Base-by-base conservation (phyloP, 2,888 invertebrate species). In the Piscicola geometra region DNA sequence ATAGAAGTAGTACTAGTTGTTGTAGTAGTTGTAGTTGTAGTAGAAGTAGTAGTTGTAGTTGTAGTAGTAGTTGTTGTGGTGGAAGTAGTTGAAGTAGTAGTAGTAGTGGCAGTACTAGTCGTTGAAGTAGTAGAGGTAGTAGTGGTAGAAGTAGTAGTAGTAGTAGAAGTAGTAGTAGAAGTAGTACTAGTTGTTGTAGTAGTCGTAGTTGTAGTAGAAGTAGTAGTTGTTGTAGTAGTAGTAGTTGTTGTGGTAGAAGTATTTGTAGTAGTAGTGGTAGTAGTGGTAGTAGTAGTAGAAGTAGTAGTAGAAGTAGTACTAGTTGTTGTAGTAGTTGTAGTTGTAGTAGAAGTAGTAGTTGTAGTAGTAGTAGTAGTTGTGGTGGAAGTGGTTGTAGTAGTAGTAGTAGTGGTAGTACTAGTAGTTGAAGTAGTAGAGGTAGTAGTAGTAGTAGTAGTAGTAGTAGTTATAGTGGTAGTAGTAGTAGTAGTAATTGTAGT, bases 1-100 rank as follows among this genome's bases (percentile, higher is more conserved):
- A 36, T 76, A 76, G 76, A 68, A 76, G 76, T 67, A 76, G 75
- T 67, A 76, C 9, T 41, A 41, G 67, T 67, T 28, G 35, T 64
- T 15, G 64, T 64, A 64, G 64, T 64, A 64, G 64, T 64, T 15
- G 64, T 64, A 64, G 64, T 64, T 15, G 64, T 35, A 67, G 67
- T 35, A 67, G 67, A 28, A 67, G 35, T 67, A 67, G 67, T 67
- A 67, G 67, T 67, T 28, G 41, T 41, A 41, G 41, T 41, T 9
- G 41, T 41, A 41, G 41, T 41, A 41, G 41, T 41, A 9, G 15
- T 41, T 9, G 41, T 41, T 9, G 41, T 41, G 15, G 41, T 41
- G 15, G 5, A 9, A 41, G 5, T 41, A 41, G 5, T 41, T 9
- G 5, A 9, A 41, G 5, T 41, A 41, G 5, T 41, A 41, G 5